Evolutionary conservation across 2,797 vertebrate genomes (phyloP).

Genomic region (Liasis olivaceus): DNA sequence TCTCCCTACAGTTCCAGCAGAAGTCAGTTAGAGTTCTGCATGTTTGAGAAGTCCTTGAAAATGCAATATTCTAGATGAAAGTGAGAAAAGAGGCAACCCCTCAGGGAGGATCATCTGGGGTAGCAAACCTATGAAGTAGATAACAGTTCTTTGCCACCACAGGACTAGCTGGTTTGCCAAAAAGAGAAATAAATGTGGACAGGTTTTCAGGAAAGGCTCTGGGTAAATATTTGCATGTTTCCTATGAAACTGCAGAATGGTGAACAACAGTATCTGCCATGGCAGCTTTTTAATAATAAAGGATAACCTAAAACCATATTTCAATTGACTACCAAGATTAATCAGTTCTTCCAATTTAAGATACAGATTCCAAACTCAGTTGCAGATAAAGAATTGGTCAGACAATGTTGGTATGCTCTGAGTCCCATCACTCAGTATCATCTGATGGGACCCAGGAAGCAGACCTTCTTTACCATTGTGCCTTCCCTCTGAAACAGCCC

Average conservation of each 20-base stretch:
- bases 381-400: too few relatives aligned
- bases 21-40: conserved; percentile 23
- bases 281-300: background rate
- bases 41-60: conserved; percentile 22
- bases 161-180: background rate
- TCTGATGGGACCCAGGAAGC: too few relatives aligned
- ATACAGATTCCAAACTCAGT: background rate
- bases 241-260: background rate
- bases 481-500: too few relatives aligned
- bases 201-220: background rate
- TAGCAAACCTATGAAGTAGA: conserved; percentile 19
- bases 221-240: background rate
- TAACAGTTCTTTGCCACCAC: conserved; percentile 12
- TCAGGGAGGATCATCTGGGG: background rate
- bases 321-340: background rate
- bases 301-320: too few relatives aligned
- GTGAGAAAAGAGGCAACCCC: background rate
- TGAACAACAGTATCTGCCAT: background rate
- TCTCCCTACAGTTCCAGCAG: background rate
- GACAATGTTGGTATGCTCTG: too few relatives aligned
- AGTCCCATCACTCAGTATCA: too few relatives aligned
- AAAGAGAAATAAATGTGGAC: background rate
- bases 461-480: too few relatives aligned
- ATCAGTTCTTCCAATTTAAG: background rate
- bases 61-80: conserved; percentile 17